Evolutionary conservation across 2,888 invertebrate species (phyloP).

Genomic region (Archips xylosteana): DNA sequence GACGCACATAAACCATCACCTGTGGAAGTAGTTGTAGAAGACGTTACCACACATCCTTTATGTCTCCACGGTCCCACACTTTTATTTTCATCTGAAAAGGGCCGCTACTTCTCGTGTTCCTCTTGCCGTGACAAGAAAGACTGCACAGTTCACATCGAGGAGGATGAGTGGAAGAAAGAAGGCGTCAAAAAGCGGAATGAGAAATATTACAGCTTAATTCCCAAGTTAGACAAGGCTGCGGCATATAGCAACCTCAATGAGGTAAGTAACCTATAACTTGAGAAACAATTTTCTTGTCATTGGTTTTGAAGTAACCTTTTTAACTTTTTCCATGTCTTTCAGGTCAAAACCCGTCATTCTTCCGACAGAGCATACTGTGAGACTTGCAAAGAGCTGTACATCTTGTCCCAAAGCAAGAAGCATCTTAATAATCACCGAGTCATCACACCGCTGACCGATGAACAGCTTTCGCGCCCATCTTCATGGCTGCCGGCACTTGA

Average conservation of each 20-base stretch:
- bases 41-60: slow-evolving; percentile 87
- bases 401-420: slow-evolving; percentile 63
- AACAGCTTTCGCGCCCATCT: slow-evolving; percentile 87
- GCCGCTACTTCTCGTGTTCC: slow-evolving; percentile 92
- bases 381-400: slow-evolving; percentile 86
- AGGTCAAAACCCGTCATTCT: slow-evolving; percentile 75
- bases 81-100: slow-evolving; percentile 86
- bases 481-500: slow-evolving; percentile 88
- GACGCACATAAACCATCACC: slow-evolving; percentile 56
- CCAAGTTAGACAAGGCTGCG: slow-evolving; percentile 81
- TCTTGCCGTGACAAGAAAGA: slow-evolving; percentile 92
- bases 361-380: slow-evolving; percentile 87
- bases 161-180: slow-evolving; percentile 83
- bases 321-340: slow-evolving; percentile 43
- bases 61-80: slow-evolving; percentile 93
- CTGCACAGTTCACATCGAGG: slow-evolving; percentile 89
- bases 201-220: slow-evolving; percentile 75
- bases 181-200: slow-evolving; percentile 75
- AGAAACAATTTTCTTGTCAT: neutral
- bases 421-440: slow-evolving; percentile 86
- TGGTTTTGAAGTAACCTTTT: neutral
- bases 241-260: slow-evolving; percentile 82
- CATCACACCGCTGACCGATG: slow-evolving; percentile 80
- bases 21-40: slow-evolving; percentile 83
- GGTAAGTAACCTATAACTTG: slow-evolving; percentile 58